A percentile compares a stretch with the other conserved stretches of the same genome.
These are phyloP conservation scores for Ceratitis capitata DNA, from an alignment of 1,140 invertebrate species.

Conservation along the genomic window DNA sequence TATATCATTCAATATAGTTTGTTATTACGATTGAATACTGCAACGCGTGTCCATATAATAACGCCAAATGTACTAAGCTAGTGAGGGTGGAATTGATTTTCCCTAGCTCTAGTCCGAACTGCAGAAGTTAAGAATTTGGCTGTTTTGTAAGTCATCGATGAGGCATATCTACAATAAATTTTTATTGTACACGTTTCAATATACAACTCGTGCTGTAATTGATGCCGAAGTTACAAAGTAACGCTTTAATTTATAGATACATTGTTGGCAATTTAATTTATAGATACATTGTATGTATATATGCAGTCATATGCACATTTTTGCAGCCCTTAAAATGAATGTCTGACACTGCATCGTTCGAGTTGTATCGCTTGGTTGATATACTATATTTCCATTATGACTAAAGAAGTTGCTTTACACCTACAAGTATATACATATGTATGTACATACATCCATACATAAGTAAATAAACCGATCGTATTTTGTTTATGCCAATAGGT, in stretches of 20 bases:
- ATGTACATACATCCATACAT: too few species aligned
- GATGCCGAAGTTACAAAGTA: not conserved
- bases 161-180: not conserved
- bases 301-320: not conserved
- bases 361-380: not conserved
- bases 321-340: not conserved
- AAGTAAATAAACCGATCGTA: too few species aligned
- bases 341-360: not conserved
- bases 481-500: too few species aligned
- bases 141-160: not conserved
- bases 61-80: too few species aligned
- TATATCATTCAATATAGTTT: not conserved
- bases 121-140: not conserved
- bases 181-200: not conserved
- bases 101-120: not conserved
- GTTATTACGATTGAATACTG: not conserved
- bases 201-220: not conserved
- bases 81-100: conserved; percentile 26
- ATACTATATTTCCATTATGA: too few species aligned
- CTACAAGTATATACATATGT: too few species aligned
- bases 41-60: too few species aligned
- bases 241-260: not conserved
- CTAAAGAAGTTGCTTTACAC: too few species aligned
- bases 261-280: not conserved
- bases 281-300: not conserved